These are phyloP conservation scores for Syngnathus scovelli DNA, from an alignment of 2,113 vertebrate genomes.

Conservation along the genomic window DNA sequence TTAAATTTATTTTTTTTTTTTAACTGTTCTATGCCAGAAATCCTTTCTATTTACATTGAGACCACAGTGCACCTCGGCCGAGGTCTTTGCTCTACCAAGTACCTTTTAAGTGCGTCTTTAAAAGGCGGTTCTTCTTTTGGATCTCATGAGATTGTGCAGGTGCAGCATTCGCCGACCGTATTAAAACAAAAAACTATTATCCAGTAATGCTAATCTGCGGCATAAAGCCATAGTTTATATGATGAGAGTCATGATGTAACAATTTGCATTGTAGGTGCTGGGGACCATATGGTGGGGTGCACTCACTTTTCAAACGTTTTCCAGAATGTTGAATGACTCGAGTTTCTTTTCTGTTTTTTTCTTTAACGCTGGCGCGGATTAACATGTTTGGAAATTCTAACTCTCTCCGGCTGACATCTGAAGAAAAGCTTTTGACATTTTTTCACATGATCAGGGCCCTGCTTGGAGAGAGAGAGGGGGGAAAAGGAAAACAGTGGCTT, in stretches of 20 bases:
- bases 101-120: background rate
- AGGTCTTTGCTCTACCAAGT: background rate
- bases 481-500: slow-evolving; percentile 63
- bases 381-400: slow-evolving; percentile 74
- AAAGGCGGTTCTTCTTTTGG: background rate
- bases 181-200: background rate
- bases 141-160: slow-evolving; percentile 1
- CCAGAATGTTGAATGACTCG: slow-evolving; percentile 47
- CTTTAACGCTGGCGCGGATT: slow-evolving; percentile 63
- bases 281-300: slow-evolving; percentile 45
- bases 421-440: slow-evolving; percentile 75
- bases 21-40: background rate
- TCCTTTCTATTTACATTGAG: background rate
- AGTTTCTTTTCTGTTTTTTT: slow-evolving; percentile 42
- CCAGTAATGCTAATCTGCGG: background rate
- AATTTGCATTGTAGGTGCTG: slow-evolving; percentile 29
- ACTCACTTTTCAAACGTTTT: slow-evolving; percentile 58
- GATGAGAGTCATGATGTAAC: slow-evolving; percentile 23
- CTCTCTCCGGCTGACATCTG: slow-evolving; percentile 73
- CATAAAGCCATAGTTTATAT: background rate
- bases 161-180: background rate
- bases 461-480: slow-evolving; percentile 16
- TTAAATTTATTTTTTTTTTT: background rate
- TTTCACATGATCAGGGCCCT: slow-evolving; percentile 71
- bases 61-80: background rate